A percentile compares a stretch with the other conserved stretches of the same genome.
Conservation (phyloP, 2,888 invertebrate species). For the Calliphora vomitoria region DNA sequence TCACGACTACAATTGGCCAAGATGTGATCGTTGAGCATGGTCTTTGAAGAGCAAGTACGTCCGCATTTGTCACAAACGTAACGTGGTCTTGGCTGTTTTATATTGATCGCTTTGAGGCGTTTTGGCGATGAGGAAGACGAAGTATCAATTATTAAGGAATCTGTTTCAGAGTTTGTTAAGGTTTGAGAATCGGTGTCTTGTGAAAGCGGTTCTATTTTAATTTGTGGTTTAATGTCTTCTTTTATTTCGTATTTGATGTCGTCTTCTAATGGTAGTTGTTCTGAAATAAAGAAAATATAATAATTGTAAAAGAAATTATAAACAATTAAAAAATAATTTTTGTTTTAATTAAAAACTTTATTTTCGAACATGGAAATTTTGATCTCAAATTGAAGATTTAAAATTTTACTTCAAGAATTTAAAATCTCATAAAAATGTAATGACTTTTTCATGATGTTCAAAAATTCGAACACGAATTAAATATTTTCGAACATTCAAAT, state of each 20-base stretch:
- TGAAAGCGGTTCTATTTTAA: constrained; percentile 48
- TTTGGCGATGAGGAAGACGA: background rate
- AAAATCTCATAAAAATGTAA: too few species aligned
- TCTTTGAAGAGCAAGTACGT: constrained; percentile 75
- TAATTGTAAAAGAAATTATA: background rate
- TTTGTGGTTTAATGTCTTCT: constrained; percentile 25
- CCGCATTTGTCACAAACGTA: constrained; percentile 76
- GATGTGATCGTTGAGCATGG: constrained; percentile 75
- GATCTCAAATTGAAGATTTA: too few species aligned
- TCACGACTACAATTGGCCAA: constrained; percentile 75
- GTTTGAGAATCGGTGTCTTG: constrained; percentile 47
- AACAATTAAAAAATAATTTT: background rate
- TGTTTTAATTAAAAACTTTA: too few species aligned
- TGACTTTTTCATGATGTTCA: too few species aligned
- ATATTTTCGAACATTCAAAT: too few species aligned
- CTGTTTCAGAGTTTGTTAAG: constrained; percentile 21
- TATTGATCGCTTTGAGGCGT: constrained; percentile 6
- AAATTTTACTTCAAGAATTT: too few species aligned
- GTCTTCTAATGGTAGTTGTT: background rate
- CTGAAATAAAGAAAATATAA: background rate
- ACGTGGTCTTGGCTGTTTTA: constrained; percentile 42
- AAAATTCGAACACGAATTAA: too few species aligned
- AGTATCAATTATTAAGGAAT: constrained; percentile 5
- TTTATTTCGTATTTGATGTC: background rate
- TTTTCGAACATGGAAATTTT: too few species aligned